Evolutionary conservation across 2,888 invertebrate species (phyloP).

Genomic region (Pyrrhosoma nymphula): DNA sequence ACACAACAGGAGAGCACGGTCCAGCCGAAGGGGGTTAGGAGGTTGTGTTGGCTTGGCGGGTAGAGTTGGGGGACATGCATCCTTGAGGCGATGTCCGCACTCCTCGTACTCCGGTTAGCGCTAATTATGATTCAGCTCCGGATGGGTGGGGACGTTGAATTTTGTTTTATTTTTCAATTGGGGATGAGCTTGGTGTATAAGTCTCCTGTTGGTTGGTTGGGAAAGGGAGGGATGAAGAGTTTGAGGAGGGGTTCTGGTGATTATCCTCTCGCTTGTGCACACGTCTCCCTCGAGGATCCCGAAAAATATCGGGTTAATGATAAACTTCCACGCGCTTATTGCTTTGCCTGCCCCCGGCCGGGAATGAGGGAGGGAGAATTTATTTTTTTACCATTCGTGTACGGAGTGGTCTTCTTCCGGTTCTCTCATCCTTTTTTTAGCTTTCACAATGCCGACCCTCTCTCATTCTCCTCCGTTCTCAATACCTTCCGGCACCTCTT

Average conservation of each 20-base stretch:
- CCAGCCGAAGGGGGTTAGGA: not conserved
- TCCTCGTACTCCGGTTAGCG: not conserved
- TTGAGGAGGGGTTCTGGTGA: not conserved
- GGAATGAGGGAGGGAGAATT: constrained; percentile 23
- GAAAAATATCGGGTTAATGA: constrained; percentile 41
- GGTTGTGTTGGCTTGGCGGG: not conserved
- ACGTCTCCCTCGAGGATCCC: not conserved
- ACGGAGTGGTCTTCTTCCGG: not conserved
- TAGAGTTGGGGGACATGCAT: not conserved
- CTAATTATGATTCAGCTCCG: not conserved
- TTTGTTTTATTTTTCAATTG: not conserved
- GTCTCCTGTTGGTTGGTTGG: not conserved
- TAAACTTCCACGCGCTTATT: constrained; percentile 27
- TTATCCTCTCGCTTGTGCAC: not conserved
- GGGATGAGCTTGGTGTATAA: too few relatives aligned
- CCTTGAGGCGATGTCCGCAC: not conserved
- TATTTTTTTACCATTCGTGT: not conserved
- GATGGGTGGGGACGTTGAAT: not conserved
- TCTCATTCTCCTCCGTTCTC: too few relatives aligned
- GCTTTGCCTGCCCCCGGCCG: not conserved
- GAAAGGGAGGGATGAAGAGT: not conserved
- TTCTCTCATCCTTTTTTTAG: not conserved
- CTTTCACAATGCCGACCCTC: not conserved
- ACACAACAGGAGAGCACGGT: not conserved
- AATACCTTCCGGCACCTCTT: not conserved